Conservation (phyloP, 2,113 vertebrate genomes). For the Macaca mulatta region DNA sequence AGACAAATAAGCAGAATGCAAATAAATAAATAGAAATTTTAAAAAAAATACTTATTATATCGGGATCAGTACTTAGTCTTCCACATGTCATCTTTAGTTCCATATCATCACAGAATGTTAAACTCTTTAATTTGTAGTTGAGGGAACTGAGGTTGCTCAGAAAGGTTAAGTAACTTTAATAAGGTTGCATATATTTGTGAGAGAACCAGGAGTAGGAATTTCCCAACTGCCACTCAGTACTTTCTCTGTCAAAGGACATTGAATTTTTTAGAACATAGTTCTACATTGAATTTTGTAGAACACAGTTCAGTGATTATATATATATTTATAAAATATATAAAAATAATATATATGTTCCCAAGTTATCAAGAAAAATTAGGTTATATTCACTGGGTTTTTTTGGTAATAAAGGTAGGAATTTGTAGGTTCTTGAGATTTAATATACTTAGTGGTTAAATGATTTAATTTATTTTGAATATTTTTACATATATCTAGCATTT, state of each 20-base stretch:
- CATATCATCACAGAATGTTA: not conserved
- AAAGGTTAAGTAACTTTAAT: not conserved
- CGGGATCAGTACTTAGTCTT: not conserved
- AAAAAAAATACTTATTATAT: not conserved
- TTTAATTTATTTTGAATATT: not conserved
- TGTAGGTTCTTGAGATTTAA: not conserved
- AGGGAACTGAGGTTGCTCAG: not conserved
- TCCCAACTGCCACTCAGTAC: not conserved
- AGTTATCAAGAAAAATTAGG: not conserved
- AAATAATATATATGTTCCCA: not conserved
- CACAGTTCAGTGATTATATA: not conserved
- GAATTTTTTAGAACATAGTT: not conserved
- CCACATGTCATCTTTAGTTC: not conserved
- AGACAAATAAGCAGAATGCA: not conserved
- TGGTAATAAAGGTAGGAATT: not conserved
- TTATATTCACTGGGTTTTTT: conserved; percentile 5
- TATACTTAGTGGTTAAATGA: conserved; percentile 15
- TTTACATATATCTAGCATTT: conserved; percentile 1
- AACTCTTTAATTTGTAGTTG: not conserved
- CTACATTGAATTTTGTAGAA: not conserved
- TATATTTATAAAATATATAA: not conserved
- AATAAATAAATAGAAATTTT: conserved; percentile 4
- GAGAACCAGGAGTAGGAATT: not conserved
- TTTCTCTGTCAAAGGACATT: not conserved
- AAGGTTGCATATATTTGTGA: not conserved